Conservation (phyloP, 1,140 invertebrate species). For the Physella acuta region DNA sequence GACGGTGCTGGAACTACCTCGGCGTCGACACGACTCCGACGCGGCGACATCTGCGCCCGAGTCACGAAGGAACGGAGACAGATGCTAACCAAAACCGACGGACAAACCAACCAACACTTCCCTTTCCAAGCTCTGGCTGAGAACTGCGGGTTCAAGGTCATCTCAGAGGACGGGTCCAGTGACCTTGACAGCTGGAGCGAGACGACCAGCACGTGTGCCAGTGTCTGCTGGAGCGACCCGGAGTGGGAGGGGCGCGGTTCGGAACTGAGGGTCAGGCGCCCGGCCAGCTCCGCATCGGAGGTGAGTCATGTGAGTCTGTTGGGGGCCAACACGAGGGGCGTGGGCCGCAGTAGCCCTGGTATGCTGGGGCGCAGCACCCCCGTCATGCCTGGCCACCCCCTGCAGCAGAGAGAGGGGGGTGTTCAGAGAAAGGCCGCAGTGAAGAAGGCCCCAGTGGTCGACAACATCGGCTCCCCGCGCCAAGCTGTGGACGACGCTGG, state of each 20-base stretch:
- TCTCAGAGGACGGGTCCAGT: not conserved
- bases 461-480: not conserved
- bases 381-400: not conserved
- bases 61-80: not conserved
- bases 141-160: constrained; percentile 16
- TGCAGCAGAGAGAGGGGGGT: not conserved
- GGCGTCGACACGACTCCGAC: not conserved
- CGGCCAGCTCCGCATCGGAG: not conserved
- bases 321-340: not conserved
- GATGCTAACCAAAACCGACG: not conserved
- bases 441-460: not conserved
- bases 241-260: too few species aligned
- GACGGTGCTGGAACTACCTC: not conserved
- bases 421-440: not conserved
- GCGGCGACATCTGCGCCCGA: not conserved
- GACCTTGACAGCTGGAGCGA: not conserved
- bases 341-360: too few species aligned
- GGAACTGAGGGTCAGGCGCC: not conserved
- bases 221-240: not conserved
- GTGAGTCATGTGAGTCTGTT: not conserved
- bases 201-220: not conserved
- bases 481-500: not conserved
- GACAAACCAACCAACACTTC: not conserved
- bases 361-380: too few species aligned
- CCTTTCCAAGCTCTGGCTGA: constrained; percentile 6